Evolutionary conservation across 1,140 invertebrate species (phyloP).

Genomic region (Aradophagus sp.): DNA sequence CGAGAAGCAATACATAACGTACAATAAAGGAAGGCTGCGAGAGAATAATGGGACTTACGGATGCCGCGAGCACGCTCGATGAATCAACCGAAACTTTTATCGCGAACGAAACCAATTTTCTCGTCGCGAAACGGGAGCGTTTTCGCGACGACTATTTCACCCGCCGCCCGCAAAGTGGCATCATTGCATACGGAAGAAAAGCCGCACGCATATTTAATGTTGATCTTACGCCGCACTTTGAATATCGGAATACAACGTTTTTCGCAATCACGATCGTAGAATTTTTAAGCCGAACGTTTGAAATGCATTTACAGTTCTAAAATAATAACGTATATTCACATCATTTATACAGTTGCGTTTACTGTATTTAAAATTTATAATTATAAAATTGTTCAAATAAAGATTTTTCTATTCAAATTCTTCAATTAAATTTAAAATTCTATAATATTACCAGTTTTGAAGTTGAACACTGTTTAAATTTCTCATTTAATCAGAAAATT

Average conservation of each 20-base stretch:
- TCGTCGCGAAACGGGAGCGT: conserved; percentile 14
- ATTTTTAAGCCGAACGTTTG: conserved; percentile 13
- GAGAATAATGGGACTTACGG: conserved; percentile 49
- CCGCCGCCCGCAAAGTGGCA: conserved; percentile 15
- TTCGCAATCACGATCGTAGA: conserved; percentile 1
- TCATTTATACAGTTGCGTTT: too few species aligned
- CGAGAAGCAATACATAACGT: conserved; percentile 38
- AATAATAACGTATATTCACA: too few species aligned
- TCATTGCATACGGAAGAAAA: conserved; percentile 8
- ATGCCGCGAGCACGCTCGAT: conserved; percentile 40
- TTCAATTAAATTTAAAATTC: too few species aligned
- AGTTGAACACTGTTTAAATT: conserved; percentile 9
- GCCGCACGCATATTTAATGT: conserved; percentile 18
- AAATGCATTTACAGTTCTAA: conserved; percentile 9
- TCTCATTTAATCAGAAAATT: too few species aligned
- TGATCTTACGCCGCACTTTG: conserved; percentile 2
- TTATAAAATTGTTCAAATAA: too few species aligned
- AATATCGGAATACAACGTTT: background rate
- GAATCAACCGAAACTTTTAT: conserved; percentile 57
- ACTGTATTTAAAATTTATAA: too few species aligned
- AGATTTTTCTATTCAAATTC: too few species aligned
- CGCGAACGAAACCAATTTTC: conserved; percentile 52
- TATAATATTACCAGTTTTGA: too few species aligned
- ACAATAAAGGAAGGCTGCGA: conserved; percentile 45
- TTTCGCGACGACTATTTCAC: conserved; percentile 35